Evolutionary conservation across 2,113 vertebrate species (phyloP), one percentile per base, ranked within the genome.

Genomic region (Acanthochromis polyacanthus): DNA sequence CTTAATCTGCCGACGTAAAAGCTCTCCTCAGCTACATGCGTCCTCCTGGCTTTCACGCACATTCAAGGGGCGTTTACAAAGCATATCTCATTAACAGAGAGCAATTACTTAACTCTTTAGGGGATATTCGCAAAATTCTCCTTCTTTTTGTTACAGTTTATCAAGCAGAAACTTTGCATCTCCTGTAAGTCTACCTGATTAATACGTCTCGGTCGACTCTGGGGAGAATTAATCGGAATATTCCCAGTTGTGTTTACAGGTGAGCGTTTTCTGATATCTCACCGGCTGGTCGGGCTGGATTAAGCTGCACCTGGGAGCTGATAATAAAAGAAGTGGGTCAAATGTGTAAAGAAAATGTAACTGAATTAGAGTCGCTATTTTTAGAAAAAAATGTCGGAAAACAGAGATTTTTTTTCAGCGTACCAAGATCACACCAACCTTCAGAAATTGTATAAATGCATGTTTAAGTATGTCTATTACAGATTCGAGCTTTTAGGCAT

Each of bases 221-320:
- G 40, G 82, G 78, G 90, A 80, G 73, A 85, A 78, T 72, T 88
- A 90, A 79, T 88, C 75, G 55, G 73, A 86, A 81, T 69, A 72
- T 85, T 88, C 84, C 81, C 74, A 51, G 62, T 50, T 16, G 62
- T 85, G 84, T 82, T 88, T 71, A 45, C 61, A 87, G 86, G 77
- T 88, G 60, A 90, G 55, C 6, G 22, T 82, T 71, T 83, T 72
- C 69, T 70, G 80, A 86, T 88, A 81, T 80, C 61, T 86, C 38
- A 17, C 70, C 57, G 79, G 64, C 75, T 88, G 73, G 45, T 62
- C 51, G 50, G 59, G 22, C 23, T 78, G 78, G 76, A 90, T 91
- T 87, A 80, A 75, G 73, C 20, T 32, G 22, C 59, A 78, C 48
- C 50, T 53, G 57, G 75, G 25, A 72, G 60, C 36, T 64, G 73